These are phyloP conservation scores for Chymomyza procnemis DNA, from an alignment of 2,888 invertebrate species.

Conservation along the genomic window DNA sequence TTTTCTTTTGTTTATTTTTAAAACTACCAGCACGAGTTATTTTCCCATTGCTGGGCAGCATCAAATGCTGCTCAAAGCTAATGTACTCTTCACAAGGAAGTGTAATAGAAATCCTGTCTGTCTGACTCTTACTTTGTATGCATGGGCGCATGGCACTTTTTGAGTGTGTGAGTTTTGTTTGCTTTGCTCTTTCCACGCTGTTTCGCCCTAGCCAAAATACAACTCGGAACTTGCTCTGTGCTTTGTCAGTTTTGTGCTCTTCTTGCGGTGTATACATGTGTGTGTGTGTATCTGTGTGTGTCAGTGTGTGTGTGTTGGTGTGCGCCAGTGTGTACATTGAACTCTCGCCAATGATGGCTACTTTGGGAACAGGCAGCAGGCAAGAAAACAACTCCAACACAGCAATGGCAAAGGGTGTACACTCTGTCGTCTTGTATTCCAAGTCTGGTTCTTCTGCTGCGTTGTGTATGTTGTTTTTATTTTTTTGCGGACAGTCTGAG, in stretches of 20 bases:
- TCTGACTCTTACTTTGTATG: neutral
- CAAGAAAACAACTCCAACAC: neutral
- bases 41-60: neutral
- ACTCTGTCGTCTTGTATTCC: neutral
- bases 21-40: no score
- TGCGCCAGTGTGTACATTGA: constrained; percentile 51
- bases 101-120: constrained; percentile 59
- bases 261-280: neutral
- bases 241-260: constrained; percentile 53
- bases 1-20: no score
- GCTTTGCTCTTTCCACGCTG: constrained; percentile 44
- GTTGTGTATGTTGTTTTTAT: constrained; percentile 37
- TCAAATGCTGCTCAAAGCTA: neutral
- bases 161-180: constrained; percentile 50
- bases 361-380: neutral
- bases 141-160: neutral
- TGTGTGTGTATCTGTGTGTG: constrained; percentile 15
- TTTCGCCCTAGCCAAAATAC: constrained; percentile 63
- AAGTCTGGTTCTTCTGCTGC: neutral
- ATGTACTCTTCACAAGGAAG: constrained; percentile 26
- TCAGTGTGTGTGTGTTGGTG: constrained; percentile 13
- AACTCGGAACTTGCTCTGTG: constrained; percentile 64
- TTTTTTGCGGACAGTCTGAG: constrained; percentile 19
- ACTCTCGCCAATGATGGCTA: constrained; percentile 29
- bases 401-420: neutral